Conservation (phyloP, 1,140 invertebrate species). For the Plectrocnemia conspersa region DNA sequence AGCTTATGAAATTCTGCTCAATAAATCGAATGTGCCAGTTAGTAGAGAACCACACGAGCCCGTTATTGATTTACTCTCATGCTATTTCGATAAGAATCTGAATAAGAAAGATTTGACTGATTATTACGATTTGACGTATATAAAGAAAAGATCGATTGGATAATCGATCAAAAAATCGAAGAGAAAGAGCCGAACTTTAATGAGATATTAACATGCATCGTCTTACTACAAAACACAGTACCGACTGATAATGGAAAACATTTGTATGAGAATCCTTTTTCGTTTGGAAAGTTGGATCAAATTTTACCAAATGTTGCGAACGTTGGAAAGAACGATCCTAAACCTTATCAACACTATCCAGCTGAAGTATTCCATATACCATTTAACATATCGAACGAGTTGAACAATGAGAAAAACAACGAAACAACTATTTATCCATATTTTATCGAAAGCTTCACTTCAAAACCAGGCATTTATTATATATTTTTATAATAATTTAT, state of each 20-base stretch:
- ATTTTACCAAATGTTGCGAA: conserved; percentile 43
- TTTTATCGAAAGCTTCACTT: conserved; percentile 44
- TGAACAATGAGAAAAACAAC: conserved; percentile 11
- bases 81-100: conserved; percentile 23
- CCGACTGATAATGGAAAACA: conserved; percentile 19
- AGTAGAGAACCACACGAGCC: conserved; percentile 23
- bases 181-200: conserved; percentile 22
- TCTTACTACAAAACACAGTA: conserved; percentile 23
- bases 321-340: conserved; percentile 42
- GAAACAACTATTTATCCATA: conserved; percentile 21
- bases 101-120: conserved; percentile 27
- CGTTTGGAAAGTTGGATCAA: conserved; percentile 46
- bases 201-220: conserved; percentile 22
- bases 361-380: conserved; percentile 47
- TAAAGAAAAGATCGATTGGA: conserved; percentile 31
- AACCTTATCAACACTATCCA: conserved; percentile 48
- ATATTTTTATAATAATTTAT: not conserved
- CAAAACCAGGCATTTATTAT: conserved; percentile 41
- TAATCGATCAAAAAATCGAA: conserved; percentile 22
- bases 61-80: conserved; percentile 25
- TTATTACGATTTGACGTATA: conserved; percentile 22
- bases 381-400: conserved; percentile 37
- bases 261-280: conserved; percentile 43
- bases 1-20: conserved; percentile 29
- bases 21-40: conserved; percentile 21